Conservation (phyloP, 2,797 vertebrate genomes). For the Sebastes ruberrimus region DNA sequence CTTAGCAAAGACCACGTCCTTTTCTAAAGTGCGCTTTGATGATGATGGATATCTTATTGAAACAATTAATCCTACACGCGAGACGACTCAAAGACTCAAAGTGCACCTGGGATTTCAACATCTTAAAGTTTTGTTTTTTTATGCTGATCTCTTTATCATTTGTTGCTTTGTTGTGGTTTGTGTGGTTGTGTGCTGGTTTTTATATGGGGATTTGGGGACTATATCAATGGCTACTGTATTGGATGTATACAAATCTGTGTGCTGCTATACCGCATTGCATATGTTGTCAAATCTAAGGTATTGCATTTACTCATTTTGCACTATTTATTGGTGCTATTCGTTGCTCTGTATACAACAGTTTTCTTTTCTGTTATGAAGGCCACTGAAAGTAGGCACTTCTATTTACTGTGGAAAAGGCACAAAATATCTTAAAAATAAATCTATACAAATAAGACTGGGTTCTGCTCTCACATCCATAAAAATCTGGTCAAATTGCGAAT, state of each 20-base stretch:
- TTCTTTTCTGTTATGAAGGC: neutral
- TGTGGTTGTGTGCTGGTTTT: neutral
- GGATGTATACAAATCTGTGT: neutral
- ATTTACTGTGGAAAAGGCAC: conserved; percentile 8
- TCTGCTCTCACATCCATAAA: conserved; percentile 28
- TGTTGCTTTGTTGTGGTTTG: conserved; percentile 2
- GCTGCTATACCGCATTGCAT: neutral
- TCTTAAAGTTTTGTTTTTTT: conserved; percentile 6
- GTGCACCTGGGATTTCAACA: conserved; percentile 10
- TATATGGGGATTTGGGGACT: neutral
- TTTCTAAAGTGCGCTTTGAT: conserved; percentile 45
- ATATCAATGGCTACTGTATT: neutral
- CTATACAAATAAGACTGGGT: conserved; percentile 25
- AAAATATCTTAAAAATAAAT: conserved; percentile 19
- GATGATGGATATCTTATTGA: conserved; percentile 53
- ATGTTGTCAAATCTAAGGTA: neutral
- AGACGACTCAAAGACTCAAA: conserved; percentile 16
- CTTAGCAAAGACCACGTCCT: conserved; percentile 19
- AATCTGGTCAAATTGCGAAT: conserved; percentile 48
- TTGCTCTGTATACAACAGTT: neutral
- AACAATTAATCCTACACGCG: conserved; percentile 39
- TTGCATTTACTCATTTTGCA: neutral
- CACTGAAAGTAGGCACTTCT: neutral
- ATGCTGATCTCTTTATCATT: neutral
- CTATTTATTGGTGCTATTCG: neutral